Evolutionary conservation across 2,797 vertebrate species (phyloP).

Genomic region (Pipistrellus pygmaeus): DNA sequence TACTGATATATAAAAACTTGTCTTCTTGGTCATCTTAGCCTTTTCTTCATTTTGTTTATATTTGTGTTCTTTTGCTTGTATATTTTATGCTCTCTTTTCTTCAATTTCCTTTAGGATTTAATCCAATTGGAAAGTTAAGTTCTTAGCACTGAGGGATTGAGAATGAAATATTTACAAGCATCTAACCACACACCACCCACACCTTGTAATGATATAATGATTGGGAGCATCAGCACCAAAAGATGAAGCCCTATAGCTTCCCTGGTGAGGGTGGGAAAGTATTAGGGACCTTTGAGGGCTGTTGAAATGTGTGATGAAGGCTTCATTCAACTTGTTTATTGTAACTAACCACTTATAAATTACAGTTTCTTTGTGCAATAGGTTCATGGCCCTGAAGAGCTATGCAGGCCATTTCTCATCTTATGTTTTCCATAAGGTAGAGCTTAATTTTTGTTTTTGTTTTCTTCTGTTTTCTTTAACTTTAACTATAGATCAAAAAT

Average conservation of each 20-base stretch:
- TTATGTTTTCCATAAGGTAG: neutral
- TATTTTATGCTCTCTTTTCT: neutral
- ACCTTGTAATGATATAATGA: no score
- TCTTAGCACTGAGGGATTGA: neutral
- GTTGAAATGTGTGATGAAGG: neutral
- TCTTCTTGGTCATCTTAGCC: neutral
- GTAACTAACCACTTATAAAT: neutral
- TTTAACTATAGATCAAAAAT: neutral
- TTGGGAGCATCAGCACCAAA: neutral
- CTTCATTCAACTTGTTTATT: neutral
- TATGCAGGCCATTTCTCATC: neutral
- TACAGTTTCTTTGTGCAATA: neutral
- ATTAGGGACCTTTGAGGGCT: neutral
- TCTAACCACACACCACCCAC: neutral
- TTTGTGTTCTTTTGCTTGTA: neutral
- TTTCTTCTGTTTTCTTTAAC: neutral
- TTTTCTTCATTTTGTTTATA: neutral
- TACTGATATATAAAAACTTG: neutral
- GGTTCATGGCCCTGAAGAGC: neutral
- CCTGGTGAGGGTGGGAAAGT: neutral
- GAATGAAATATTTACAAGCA: neutral
- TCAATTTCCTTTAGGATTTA: neutral
- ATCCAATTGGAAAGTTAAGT: neutral
- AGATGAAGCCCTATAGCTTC: neutral
- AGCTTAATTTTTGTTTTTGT: conserved; percentile 30